phyloP scores from a whole-genome alignment of 2,113 vertebrate genomes.

The Pteropus alecto region DNA sequence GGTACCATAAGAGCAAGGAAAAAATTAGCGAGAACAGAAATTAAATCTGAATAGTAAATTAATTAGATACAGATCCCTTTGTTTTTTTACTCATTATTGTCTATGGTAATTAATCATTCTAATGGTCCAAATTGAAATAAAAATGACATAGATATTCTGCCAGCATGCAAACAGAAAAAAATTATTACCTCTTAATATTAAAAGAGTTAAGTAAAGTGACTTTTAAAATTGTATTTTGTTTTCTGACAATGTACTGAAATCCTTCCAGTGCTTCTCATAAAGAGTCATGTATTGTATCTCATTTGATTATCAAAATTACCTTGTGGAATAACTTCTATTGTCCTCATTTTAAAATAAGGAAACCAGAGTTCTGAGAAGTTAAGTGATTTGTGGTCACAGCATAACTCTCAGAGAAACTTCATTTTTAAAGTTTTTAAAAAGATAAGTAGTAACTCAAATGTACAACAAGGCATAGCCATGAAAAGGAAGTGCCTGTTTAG shows the following conservation, averaged over 20 bases:
- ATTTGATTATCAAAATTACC: neutral
- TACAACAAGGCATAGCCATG: neutral
- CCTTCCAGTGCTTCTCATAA: neutral
- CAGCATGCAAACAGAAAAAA: neutral
- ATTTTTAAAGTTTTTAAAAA: neutral
- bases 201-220: neutral
- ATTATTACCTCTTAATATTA: neutral
- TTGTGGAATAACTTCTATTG: neutral
- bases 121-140: neutral
- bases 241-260: neutral
- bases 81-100: neutral
- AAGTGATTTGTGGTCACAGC: neutral
- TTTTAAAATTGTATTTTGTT: neutral
- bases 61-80: neutral
- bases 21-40: neutral
- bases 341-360: neutral
- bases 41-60: neutral
- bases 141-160: neutral
- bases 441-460: neutral
- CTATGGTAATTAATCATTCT: neutral
- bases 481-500: neutral
- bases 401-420: neutral
- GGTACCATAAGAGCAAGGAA: neutral
- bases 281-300: neutral
- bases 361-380: neutral